A percentile compares a stretch with the other conserved stretches of the same genome.
These are phyloP conservation scores for Sebastes matsubarae DNA, from an alignment of 2,797 vertebrate species.

Conservation along the genomic window DNA sequence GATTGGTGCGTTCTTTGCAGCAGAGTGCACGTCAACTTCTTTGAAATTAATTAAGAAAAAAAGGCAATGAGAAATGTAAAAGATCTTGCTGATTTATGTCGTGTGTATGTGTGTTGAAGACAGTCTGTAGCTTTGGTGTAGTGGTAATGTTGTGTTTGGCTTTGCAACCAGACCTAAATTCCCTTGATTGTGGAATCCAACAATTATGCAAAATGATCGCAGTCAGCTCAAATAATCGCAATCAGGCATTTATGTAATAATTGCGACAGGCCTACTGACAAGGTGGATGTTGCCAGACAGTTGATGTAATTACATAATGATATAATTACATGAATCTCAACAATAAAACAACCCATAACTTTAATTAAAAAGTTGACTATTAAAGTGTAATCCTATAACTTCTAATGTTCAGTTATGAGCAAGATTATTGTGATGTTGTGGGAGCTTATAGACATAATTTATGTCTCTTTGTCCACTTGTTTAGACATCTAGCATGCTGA, in stretches of 20 bases:
- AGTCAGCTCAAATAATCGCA: too few relatives aligned
- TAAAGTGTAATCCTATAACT: rapidly evolving
- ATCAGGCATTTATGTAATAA: not conserved
- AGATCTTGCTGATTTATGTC: not conserved
- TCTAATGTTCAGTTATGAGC: not conserved
- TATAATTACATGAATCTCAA: not conserved
- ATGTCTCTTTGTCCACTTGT: slow-evolving; percentile 2
- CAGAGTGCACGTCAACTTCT: not conserved
- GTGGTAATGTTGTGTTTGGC: rapidly evolving
- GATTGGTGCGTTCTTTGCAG: not conserved
- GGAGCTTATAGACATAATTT: not conserved
- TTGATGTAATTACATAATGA: not conserved
- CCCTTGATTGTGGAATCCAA: not conserved
- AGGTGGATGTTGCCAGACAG: not conserved
- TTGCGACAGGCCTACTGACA: not conserved
- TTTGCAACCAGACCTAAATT: not conserved
- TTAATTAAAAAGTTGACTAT: not conserved
- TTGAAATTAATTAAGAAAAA: not conserved
- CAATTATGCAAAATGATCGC: not conserved
- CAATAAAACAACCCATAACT: not conserved
- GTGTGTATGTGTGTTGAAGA: not conserved
- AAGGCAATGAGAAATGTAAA: not conserved
- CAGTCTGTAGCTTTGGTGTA: not conserved
- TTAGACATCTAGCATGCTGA: not conserved
- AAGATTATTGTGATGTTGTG: not conserved